Conservation (phyloP, 2,888 invertebrate species). For the Scrobipalpa atriplicella region DNA sequence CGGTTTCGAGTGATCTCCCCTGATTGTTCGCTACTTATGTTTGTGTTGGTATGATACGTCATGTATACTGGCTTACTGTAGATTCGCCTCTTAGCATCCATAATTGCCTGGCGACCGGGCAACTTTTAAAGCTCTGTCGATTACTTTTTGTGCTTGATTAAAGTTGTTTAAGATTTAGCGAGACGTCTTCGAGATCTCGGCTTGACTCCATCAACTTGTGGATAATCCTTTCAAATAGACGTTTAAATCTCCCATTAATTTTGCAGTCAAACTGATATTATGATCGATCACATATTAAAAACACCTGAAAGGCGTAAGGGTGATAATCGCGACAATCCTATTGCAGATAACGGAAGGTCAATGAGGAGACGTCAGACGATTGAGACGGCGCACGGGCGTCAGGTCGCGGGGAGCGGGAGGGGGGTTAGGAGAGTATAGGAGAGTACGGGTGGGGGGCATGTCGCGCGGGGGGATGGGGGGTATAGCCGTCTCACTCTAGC, state of each 20-base stretch:
- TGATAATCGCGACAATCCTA: slow-evolving; percentile 55
- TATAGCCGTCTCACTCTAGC: slow-evolving; percentile 60
- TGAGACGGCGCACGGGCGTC: slow-evolving; percentile 65
- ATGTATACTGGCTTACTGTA: slow-evolving; percentile 79
- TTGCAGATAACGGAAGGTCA: slow-evolving; percentile 80
- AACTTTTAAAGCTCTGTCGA: slow-evolving; percentile 68
- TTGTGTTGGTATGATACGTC: slow-evolving; percentile 81
- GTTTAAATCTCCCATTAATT: not conserved
- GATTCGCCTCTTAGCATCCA: slow-evolving; percentile 79
- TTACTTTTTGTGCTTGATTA: slow-evolving; percentile 34
- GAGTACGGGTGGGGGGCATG: slow-evolving; percentile 39
- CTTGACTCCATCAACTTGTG: not conserved
- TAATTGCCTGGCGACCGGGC: slow-evolving; percentile 77
- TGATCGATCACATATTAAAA: not conserved
- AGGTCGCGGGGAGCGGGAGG: slow-evolving; percentile 44
- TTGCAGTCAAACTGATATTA: not conserved
- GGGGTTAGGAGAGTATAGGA: slow-evolving; percentile 35
- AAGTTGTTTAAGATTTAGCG: slow-evolving; percentile 23
- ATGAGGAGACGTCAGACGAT: slow-evolving; percentile 72
- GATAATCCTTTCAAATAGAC: slow-evolving; percentile 2
- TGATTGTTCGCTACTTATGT: slow-evolving; percentile 76
- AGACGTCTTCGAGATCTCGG: slow-evolving; percentile 7
- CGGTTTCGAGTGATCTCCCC: slow-evolving; percentile 81
- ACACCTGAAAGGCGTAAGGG: slow-evolving; percentile 22
- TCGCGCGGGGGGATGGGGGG: slow-evolving; percentile 42